Base-by-base conservation (phyloP, 2,888 invertebrate species). In the Troides aeacus region DNA sequence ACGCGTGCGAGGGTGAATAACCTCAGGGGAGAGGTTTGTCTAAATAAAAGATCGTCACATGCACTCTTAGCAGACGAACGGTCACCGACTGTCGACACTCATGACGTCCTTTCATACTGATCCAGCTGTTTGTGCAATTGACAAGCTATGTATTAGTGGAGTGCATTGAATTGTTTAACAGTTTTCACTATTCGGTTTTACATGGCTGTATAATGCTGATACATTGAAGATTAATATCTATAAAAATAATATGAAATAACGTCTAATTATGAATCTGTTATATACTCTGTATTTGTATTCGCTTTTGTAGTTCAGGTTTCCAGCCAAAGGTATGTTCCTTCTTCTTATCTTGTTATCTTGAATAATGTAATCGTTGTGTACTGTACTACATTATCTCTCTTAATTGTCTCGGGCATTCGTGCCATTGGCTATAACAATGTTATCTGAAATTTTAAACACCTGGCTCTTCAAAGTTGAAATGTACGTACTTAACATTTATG, bases 41-140 rank as follows among this genome's bases (percentile, higher is more conserved):
- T 89, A 90, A 90, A 90, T 90, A 90, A 89, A 87, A 90, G 84
- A 85, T 79, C 84, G 85, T 84, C 85, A 84, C 81, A 84, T 81
- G 80, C 80, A 79, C 79, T 73, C 67, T 6, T 62, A 64, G 60
- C 74, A 74, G 77, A 81, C 78, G 79, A 79, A 78, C 81, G 81
- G 82, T 79, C 81, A 83, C 80, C 75, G 78, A 81, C 79, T 80
- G 79, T 73, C 71, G 76, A 75, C 76, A 77, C 74, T 74, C 74
- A 75, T 75, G 76, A 74, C 74, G 78, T 77, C 79, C 81, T 80
- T 83, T 83, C 79, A 85, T 81, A 79, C 76, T 74, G 72, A 77
- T 78, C 78, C 79, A 77, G 75, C 76, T 78, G 76, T 81, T 81
- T 60, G 23, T 30, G 60, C 53, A 15, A 15, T 12, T 60, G 60